Conservation (phyloP, 1,140 invertebrate species). For the Drosophila willistoni region DNA sequence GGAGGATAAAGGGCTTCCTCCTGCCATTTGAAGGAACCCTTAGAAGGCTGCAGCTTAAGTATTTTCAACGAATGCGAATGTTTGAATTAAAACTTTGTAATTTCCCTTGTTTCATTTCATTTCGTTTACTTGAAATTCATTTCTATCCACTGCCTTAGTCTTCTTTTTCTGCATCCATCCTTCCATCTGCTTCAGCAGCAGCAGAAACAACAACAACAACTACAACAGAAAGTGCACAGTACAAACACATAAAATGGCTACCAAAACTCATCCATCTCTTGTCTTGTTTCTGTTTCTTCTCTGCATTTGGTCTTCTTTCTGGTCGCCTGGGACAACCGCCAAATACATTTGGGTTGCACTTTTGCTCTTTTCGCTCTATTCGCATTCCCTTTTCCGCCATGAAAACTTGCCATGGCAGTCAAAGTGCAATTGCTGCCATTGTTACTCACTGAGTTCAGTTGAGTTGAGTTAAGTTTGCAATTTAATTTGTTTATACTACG, state of each 20-base stretch:
- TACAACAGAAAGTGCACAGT: conserved; percentile 22
- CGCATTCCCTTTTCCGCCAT: conserved; percentile 45
- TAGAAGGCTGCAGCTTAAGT: conserved; percentile 72
- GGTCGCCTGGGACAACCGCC: conserved; percentile 73
- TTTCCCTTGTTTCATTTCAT: conserved; percentile 82
- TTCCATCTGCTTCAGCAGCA: conserved; percentile 53
- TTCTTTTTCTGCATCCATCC: conserved; percentile 20
- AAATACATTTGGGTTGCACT: conserved; percentile 63
- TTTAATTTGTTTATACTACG: conserved; percentile 70
- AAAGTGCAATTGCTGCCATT: conserved; percentile 75
- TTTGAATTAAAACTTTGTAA: conserved; percentile 82
- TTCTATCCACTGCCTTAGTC: conserved; percentile 59
- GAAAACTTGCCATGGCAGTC: conserved; percentile 74
- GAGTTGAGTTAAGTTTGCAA: conserved; percentile 24
- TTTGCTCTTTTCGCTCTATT: conserved; percentile 34
- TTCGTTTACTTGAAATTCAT: conserved; percentile 79
- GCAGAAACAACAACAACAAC: not conserved
- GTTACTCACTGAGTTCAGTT: conserved; percentile 20
- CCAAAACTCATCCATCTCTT: conserved; percentile 57
- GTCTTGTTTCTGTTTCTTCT: conserved; percentile 55
- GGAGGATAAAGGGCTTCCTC: conserved; percentile 1
- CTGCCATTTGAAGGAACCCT: conserved; percentile 3
- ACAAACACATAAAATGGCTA: conserved; percentile 50
- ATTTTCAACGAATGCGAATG: conserved; percentile 78
- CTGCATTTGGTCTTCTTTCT: conserved; percentile 41